A percentile compares a stretch with the other conserved stretches of the same genome.
These are phyloP conservation scores for Drosophila tsacasi DNA, from an alignment of 1,140 invertebrate species.

Conservation along the genomic window DNA sequence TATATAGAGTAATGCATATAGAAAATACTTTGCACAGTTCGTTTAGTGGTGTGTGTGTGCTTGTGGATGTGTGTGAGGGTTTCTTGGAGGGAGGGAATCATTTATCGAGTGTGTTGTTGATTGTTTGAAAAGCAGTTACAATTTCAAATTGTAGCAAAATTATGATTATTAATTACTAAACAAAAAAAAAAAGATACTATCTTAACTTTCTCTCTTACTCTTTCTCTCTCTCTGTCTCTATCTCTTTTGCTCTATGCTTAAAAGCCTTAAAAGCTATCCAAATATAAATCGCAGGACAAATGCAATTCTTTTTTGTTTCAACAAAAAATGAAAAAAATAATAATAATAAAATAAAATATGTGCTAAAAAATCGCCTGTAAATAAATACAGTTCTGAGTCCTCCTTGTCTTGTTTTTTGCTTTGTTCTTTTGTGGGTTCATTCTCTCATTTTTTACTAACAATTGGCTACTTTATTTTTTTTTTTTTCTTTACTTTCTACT, in stretches of 20 bases:
- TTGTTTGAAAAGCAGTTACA: constrained; percentile 49
- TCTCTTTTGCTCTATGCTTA: constrained; percentile 17
- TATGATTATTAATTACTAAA: constrained; percentile 28
- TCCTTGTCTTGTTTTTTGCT: constrained; percentile 19
- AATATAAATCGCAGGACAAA: constrained; percentile 34
- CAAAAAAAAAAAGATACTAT: constrained; percentile 34
- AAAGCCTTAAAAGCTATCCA: constrained; percentile 32
- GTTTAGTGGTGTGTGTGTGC: constrained; percentile 30
- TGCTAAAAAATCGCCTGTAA: constrained; percentile 26
- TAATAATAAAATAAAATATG: constrained; percentile 23
- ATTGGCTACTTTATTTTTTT: constrained; percentile 23
- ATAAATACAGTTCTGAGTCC: constrained; percentile 54
- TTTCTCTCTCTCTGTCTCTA: background rate
- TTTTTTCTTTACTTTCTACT: constrained; percentile 9
- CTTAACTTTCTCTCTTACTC: background rate
- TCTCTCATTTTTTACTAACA: constrained; percentile 35
- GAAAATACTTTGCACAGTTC: constrained; percentile 65
- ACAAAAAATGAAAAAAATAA: constrained; percentile 20
- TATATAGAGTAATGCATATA: constrained; percentile 41
- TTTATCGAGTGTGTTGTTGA: constrained; percentile 34
- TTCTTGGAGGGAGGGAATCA: constrained; percentile 26
- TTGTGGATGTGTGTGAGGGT: constrained; percentile 10
- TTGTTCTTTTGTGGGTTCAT: constrained; percentile 32
- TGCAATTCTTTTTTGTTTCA: constrained; percentile 10
- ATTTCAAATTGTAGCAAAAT: constrained; percentile 66